Evolutionary conservation across 2,797 vertebrate species (phyloP).

Genomic region (Urosaurus nigricauda): DNA sequence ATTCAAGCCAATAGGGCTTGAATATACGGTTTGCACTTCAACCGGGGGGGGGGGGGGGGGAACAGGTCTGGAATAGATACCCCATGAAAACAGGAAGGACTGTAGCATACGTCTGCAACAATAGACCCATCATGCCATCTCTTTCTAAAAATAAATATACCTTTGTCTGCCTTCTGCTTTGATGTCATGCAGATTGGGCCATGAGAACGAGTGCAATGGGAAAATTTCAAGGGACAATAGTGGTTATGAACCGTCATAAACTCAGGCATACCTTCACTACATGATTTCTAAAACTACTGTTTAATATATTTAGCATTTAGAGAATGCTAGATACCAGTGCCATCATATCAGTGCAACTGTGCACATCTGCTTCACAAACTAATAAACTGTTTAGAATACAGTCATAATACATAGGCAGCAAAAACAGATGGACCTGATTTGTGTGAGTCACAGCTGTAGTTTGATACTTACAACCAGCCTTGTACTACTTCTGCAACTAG

Average conservation of each 20-base stretch:
- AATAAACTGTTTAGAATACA: not conserved
- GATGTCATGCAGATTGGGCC: not conserved
- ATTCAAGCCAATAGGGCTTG: no score
- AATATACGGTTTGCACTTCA: no score
- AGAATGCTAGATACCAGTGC: not conserved
- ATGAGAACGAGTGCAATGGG: not conserved
- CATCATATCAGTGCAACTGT: constrained; percentile 4
- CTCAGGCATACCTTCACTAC: not conserved
- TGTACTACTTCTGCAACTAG: not conserved
- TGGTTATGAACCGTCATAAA: not conserved
- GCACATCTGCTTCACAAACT: not conserved
- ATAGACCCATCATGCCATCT: not conserved
- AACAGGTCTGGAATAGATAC: no score
- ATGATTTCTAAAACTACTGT: not conserved
- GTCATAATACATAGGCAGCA: not conserved
- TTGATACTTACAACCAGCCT: not conserved
- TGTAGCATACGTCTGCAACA: not conserved
- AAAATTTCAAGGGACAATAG: not conserved
- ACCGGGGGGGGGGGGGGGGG: no score
- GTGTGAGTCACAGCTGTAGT: not conserved
- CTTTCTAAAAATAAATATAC: not conserved
- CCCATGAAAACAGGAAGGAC: no score
- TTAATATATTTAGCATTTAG: not conserved
- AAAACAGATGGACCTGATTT: not conserved
- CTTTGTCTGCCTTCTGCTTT: not conserved